These are phyloP conservation scores for Dicerorhinus sumatrensis DNA, from an alignment of 2,113 vertebrate genomes.

Conservation along the genomic window DNA sequence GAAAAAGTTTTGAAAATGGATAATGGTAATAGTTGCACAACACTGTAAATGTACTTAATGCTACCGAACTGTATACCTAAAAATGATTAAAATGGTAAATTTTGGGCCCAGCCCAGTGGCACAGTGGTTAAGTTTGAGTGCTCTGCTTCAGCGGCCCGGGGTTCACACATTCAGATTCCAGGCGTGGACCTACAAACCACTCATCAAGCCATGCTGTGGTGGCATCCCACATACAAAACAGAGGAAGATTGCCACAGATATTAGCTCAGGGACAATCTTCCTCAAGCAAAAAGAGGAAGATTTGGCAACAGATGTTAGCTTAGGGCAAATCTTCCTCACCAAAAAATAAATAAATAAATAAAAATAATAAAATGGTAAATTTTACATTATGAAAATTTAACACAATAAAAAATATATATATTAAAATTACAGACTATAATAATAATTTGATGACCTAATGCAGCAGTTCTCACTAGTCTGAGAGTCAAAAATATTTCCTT, in stretches of 20 bases:
- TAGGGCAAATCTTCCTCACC: no score
- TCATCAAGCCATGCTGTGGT: no score
- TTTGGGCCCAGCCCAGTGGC: background rate
- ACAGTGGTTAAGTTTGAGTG: no score
- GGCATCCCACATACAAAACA: no score
- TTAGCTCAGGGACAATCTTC: no score
- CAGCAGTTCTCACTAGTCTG: background rate
- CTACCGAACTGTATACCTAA: background rate
- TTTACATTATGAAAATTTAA: background rate
- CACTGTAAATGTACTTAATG: background rate
- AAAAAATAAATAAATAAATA: background rate
- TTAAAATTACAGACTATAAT: constrained; percentile 11
- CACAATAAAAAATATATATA: background rate
- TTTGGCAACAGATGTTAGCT: no score
- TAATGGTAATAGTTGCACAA: background rate
- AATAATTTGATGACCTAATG: background rate
- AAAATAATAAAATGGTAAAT: background rate
- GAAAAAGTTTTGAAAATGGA: constrained; percentile 8
- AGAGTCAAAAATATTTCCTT: background rate
- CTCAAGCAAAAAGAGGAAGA: no score
- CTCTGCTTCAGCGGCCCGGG: no score
- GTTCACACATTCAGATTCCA: no score
- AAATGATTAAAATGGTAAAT: background rate
- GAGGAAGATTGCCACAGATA: no score
- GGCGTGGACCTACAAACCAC: no score